These are phyloP conservation scores for Sebastes trivittatus DNA, from an alignment of 2,797 vertebrate species.

Conservation along the genomic window DNA sequence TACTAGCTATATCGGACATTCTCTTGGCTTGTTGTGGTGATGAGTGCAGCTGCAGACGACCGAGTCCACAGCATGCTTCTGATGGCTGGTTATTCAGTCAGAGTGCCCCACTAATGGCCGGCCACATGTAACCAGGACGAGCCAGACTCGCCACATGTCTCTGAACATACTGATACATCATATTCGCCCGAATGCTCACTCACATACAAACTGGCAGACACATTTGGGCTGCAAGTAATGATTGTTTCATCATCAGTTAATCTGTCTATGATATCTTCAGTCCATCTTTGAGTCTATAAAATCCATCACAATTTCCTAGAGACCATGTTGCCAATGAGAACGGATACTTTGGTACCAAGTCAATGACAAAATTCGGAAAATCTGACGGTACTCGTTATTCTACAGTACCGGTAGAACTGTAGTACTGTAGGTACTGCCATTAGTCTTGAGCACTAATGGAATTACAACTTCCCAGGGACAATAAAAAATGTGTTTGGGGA, in stretches of 20 bases:
- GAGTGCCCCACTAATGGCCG: conserved; percentile 43
- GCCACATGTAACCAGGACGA: conserved; percentile 32
- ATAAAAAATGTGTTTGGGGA: too few species aligned
- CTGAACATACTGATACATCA: conserved; percentile 22
- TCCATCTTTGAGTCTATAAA: neutral
- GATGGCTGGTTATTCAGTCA: conserved; percentile 47
- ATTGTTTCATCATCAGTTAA: neutral
- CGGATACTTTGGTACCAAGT: too few species aligned
- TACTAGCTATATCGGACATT: conserved; percentile 63
- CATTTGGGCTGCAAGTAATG: neutral
- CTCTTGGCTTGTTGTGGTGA: conserved; percentile 43
- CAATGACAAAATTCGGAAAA: too few species aligned
- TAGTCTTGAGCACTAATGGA: too few species aligned
- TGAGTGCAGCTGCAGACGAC: conserved; percentile 67
- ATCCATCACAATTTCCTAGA: neutral
- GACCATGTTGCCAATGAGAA: too few species aligned
- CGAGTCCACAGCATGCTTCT: conserved; percentile 58
- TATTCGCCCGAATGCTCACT: neutral
- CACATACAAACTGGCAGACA: neutral
- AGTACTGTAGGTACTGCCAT: too few species aligned
- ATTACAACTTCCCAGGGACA: too few species aligned
- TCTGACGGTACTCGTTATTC: too few species aligned
- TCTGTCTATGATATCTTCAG: neutral
- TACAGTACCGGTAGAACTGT: too few species aligned
- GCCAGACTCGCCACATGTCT: conserved; percentile 23